phyloP scores from a whole-genome alignment of 1,140 invertebrate genomes.

The Cepaea nemoralis region DNA sequence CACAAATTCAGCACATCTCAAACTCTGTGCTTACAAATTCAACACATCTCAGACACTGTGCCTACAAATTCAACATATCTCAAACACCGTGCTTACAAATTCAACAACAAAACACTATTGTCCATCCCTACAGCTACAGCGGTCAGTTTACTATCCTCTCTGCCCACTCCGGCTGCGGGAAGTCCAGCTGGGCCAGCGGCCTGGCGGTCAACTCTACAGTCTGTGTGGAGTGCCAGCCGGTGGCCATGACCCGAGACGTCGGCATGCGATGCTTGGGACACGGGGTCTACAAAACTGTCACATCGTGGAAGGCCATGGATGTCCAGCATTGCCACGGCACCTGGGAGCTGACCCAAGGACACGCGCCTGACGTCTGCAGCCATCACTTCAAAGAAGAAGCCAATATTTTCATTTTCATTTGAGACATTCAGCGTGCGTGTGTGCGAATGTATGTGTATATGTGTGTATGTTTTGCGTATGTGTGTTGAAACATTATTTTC shows the following conservation, averaged over 20 bases:
- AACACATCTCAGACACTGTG: too few species aligned
- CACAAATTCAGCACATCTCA: too few species aligned
- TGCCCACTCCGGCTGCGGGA: constrained; percentile 48
- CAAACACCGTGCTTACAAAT: too few species aligned
- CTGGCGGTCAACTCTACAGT: constrained; percentile 58
- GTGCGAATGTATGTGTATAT: too few species aligned
- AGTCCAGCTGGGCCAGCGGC: constrained; percentile 55
- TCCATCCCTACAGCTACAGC: constrained; percentile 65
- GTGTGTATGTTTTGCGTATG: too few species aligned
- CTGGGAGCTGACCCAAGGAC: constrained; percentile 61
- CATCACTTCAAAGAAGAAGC: constrained; percentile 43
- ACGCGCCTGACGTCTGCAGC: constrained; percentile 54
- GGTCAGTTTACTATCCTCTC: constrained; percentile 55
- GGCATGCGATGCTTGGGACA: constrained; percentile 67
- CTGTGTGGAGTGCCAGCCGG: constrained; percentile 69
- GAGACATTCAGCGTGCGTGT: too few species aligned
- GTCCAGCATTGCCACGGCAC: constrained; percentile 66
- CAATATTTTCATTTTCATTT: constrained; percentile 46
- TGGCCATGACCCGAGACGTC: constrained; percentile 64
- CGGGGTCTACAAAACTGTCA: constrained; percentile 56
- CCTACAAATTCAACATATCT: too few species aligned
- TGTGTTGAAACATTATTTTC: too few species aligned
- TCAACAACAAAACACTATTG: too few species aligned
- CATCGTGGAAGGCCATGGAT: constrained; percentile 65
- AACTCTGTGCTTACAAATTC: too few species aligned